phyloP scores from a whole-genome alignment of 2,113 vertebrate species.

The Podarcis raffonei region DNA sequence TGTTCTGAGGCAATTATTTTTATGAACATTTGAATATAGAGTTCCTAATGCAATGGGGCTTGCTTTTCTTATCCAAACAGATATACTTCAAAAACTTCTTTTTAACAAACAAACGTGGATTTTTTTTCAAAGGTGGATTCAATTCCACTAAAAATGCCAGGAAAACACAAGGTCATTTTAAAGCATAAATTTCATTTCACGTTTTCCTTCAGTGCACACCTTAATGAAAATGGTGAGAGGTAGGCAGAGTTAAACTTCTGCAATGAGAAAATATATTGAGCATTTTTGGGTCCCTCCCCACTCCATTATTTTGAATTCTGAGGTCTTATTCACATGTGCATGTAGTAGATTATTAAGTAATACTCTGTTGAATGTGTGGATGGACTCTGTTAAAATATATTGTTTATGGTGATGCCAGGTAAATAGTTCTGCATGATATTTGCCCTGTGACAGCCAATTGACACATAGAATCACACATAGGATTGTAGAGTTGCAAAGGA shows the following conservation, averaged over 20 bases:
- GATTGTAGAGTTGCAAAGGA: too few relatives aligned
- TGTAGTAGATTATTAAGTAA: too few relatives aligned
- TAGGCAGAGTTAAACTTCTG: conserved; percentile 14
- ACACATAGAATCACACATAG: too few relatives aligned
- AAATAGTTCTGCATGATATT: too few relatives aligned
- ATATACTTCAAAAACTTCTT: background rate
- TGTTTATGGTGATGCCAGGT: too few relatives aligned
- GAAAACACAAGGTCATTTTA: background rate
- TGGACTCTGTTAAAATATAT: too few relatives aligned
- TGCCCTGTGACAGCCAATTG: too few relatives aligned
- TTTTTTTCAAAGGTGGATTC: background rate
- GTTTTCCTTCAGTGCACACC: background rate
- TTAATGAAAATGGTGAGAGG: conserved; percentile 16
- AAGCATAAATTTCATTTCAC: background rate
- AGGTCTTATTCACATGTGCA: too few relatives aligned
- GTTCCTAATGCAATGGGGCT: background rate
- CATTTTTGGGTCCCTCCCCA: background rate
- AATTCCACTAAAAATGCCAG: background rate
- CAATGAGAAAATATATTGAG: background rate
- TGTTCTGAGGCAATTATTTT: background rate
- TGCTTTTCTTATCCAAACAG: background rate
- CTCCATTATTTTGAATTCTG: too few relatives aligned
- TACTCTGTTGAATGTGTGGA: too few relatives aligned
- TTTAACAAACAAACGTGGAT: background rate
- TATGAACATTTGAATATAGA: background rate